Evolutionary conservation across 2,797 vertebrate genomes (phyloP).

Genomic region (Lepus townsendii): DNA sequence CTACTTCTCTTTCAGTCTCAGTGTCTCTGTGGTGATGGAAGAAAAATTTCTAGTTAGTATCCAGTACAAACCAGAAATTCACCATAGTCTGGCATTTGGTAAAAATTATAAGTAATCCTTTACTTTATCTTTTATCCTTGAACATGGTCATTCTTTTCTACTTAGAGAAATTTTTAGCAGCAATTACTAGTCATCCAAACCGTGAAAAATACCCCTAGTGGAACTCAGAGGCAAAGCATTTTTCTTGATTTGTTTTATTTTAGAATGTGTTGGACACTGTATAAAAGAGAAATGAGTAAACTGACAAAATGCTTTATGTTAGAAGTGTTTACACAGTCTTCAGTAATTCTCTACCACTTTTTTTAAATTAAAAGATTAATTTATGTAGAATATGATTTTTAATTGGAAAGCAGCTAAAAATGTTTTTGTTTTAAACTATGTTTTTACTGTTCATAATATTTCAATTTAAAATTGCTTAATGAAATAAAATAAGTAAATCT

Average conservation of each 20-base stretch:
- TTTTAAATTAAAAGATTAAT: background rate
- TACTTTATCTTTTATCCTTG: background rate
- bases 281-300: background rate
- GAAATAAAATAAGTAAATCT: background rate
- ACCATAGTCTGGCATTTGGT: background rate
- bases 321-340: background rate
- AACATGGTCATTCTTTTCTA: background rate
- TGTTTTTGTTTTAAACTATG: background rate
- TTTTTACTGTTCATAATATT: background rate
- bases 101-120: background rate
- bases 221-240: background rate
- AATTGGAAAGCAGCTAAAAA: background rate
- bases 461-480: conserved; percentile 19
- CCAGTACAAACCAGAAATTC: background rate
- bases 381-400: background rate
- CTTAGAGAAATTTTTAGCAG: background rate
- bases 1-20: too few species aligned
- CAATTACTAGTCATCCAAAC: background rate
- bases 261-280: background rate
- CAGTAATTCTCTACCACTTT: background rate
- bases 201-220: background rate
- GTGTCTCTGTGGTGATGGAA: background rate
- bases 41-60: background rate
- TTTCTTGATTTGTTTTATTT: conserved; percentile 18
- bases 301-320: background rate